Evolutionary conservation across 64 coral and sea anemone species (phyloP).

Genomic region (Stichodactyla helianthus): DNA sequence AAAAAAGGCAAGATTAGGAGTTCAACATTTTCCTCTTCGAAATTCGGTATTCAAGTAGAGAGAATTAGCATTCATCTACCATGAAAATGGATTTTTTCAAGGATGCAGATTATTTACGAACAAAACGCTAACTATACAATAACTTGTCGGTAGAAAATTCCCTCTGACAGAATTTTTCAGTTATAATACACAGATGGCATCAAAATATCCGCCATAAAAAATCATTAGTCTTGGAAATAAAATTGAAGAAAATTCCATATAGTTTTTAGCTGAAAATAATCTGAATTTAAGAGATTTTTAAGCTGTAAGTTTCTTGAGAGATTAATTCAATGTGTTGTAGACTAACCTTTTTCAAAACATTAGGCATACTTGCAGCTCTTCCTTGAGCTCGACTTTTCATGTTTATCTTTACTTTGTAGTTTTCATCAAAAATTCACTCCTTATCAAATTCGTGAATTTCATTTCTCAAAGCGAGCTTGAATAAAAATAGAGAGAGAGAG

Average conservation of each 20-base stretch:
- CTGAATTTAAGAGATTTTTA: not conserved
- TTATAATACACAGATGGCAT: not conserved
- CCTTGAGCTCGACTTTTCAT: not conserved
- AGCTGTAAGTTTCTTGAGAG: no score
- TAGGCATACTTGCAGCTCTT: not conserved
- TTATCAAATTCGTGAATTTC: not conserved
- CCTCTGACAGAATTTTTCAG: not conserved
- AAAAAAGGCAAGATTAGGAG: not conserved
- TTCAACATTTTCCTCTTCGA: not conserved
- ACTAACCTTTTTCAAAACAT: constrained; percentile 5
- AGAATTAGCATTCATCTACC: not conserved
- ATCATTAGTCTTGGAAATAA: not conserved
- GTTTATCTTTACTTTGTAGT: not conserved
- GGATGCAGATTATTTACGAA: not conserved
- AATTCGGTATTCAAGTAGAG: not conserved
- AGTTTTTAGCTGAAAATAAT: not conserved
- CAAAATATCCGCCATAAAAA: not conserved
- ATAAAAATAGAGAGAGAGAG: not conserved
- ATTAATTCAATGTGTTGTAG: not conserved
- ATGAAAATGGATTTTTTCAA: not conserved
- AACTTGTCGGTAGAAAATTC: not conserved
- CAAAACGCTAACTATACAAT: not conserved
- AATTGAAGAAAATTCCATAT: not conserved
- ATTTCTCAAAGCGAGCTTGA: not conserved
- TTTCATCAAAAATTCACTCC: not conserved